These are phyloP conservation scores for Xenopus tropicalis DNA, from an alignment of 2,113 vertebrate species.

Conservation along the genomic window UCB_Xtro_10.0 CM004447.2:34561501-34562000, in stretches of 20 bases:
- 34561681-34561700: too few relatives aligned
- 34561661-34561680: too few relatives aligned
- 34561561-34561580: too few relatives aligned
- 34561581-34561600: too few relatives aligned
- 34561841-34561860: constrained; percentile 51
- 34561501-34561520: too few relatives aligned
- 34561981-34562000: constrained; percentile 61
- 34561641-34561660: too few relatives aligned
- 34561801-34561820: constrained; percentile 29
- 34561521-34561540: too few relatives aligned
- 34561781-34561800: neutral
- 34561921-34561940: constrained; percentile 68
- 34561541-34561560: too few relatives aligned
- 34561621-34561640: too few relatives aligned
- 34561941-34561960: constrained; percentile 66
- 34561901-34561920: constrained; percentile 64
- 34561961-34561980: constrained; percentile 72
- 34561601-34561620: too few relatives aligned
- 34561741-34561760: neutral
- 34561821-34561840: constrained; percentile 27
- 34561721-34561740: neutral
- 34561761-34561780: neutral
- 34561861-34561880: constrained; percentile 56
- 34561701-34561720: neutral
- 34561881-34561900: constrained; percentile 55